Percentiles rank a stretch among this genome's conserved stretches.
phyloP scores from a whole-genome alignment of 2,797 vertebrate species.

The Crypturellus tataupa region DNA sequence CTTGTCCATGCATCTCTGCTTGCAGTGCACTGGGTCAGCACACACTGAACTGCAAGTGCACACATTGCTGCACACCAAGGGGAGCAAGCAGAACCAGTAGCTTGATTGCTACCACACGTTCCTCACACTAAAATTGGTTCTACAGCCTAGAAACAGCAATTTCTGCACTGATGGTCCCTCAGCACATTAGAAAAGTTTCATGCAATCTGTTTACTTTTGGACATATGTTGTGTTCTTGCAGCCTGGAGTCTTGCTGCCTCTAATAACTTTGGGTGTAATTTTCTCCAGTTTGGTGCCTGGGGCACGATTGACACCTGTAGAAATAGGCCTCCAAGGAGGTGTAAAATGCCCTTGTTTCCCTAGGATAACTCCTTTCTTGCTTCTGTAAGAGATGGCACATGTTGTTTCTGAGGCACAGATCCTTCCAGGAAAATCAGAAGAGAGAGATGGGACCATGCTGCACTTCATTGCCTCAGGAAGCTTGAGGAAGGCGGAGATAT shows the following conservation, averaged over 20 bases:
- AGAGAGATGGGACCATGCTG: neutral
- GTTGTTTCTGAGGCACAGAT: neutral
- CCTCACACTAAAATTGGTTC: neutral
- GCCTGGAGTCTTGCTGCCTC: slow-evolving; percentile 31
- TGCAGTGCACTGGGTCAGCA: neutral
- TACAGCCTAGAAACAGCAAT: neutral
- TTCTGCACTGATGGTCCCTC: neutral
- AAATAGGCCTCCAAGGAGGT: neutral
- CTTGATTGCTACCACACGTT: neutral
- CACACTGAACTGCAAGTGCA: accelerated
- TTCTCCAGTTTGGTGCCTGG: neutral
- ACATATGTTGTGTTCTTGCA: slow-evolving; percentile 6
- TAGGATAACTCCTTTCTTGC: neutral
- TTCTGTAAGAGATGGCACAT: accelerated
- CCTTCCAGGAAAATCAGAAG: neutral
- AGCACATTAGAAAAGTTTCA: neutral
- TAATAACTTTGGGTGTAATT: slow-evolving; percentile 42
- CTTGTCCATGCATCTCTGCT: neutral
- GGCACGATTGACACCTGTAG: neutral
- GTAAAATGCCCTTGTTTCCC: neutral
- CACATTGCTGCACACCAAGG: neutral
- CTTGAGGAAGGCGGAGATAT: neutral
- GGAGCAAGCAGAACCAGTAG: neutral
- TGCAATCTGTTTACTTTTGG: slow-evolving; percentile 36
- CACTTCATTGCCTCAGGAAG: neutral